Percentiles rank a stretch among this genome's conserved stretches.
Conservation (phyloP, 2,797 vertebrate species). For the Percopsis omiscomaycus region DNA sequence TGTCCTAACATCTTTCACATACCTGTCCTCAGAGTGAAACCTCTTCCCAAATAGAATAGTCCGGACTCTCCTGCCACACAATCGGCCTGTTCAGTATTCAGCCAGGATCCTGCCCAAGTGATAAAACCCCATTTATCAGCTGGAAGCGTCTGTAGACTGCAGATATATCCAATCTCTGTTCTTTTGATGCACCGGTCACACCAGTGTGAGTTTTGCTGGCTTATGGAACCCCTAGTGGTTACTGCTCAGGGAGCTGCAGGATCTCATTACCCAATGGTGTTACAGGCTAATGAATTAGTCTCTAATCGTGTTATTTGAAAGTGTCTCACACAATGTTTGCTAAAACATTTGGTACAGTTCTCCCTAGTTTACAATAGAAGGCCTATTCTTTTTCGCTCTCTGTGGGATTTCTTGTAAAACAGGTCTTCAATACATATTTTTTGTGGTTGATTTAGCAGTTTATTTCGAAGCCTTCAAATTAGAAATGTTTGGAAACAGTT, state of each 20-base stretch:
- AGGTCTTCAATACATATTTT: conserved; percentile 41
- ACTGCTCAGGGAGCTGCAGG: conserved; percentile 47
- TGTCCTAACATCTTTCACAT: background rate
- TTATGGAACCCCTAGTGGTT: conserved; percentile 47
- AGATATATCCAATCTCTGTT: conserved; percentile 46
- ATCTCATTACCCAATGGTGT: conserved; percentile 60
- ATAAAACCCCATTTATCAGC: conserved; percentile 67
- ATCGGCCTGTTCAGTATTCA: conserved; percentile 56
- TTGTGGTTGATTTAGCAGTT: conserved; percentile 53
- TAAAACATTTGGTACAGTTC: conserved; percentile 20
- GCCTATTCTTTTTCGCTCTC: conserved; percentile 24
- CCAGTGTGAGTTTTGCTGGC: conserved; percentile 43
- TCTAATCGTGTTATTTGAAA: conserved; percentile 58
- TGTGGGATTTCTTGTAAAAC: conserved; percentile 38
- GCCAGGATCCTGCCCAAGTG: conserved; percentile 48
- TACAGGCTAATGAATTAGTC: conserved; percentile 61
- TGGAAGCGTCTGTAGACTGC: conserved; percentile 43
- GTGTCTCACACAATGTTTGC: conserved; percentile 38
- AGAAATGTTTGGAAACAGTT: conserved; percentile 49
- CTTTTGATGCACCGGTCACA: conserved; percentile 57
- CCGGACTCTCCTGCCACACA: conserved; percentile 30
- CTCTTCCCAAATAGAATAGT: conserved; percentile 20
- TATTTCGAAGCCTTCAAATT: conserved; percentile 46
- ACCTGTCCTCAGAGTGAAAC: conserved; percentile 28
- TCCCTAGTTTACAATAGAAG: conserved; percentile 16